Evolutionary conservation across 2,888 invertebrate genomes (phyloP), one percentile per base, ranked within the genome.

Genomic region (Trachelus tabidus): DNA sequence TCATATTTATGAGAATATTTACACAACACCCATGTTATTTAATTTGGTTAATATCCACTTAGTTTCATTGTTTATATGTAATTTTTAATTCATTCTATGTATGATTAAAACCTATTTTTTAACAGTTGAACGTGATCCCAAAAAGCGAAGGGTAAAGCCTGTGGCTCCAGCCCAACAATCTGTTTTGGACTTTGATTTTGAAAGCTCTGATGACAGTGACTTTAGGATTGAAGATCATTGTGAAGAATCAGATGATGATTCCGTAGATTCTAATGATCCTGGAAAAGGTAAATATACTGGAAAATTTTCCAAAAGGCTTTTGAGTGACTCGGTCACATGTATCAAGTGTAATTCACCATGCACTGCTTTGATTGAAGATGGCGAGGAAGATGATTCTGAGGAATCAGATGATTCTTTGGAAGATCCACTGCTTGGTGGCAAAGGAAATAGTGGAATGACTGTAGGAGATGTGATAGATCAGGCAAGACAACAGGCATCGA

Each of bases 141-240:
- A 95, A 83, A 97, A 97, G 91, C 93, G 97, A 78, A 94, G 95
- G 89, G 96, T 97, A 68, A 97, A 96, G 91, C 97, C 96, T 81
- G 96, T 95, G 79, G 95, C 94, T 88, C 94, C 95, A 12, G 94
- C 95, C 71, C 95, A 96, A 82, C 91, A 91, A 71, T 95, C 96
- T 11, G 92, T 97, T 78, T 92, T 97, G 76, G 96, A 97, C 90
- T 96, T 97, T 86, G 97, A 97, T 92, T 93, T 97, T 80, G 97
- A 97, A 91, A 98, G 98, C 90, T 97, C 97, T 0, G 98, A 98
- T 90, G 98, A 98, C 92, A 98, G 98, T 80, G 98, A 98, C 92
- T 98, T 98, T 92, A 94, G 98, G 77, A 97, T 97, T 79, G 97
- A 97, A 90, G 97, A 97, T 90, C 96, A 96, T 88, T 94, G 94